Evolutionary conservation across 2,113 vertebrate genomes (phyloP), one percentile per base, ranked within the genome.

Genomic region (Brachirus orientalis): DNA sequence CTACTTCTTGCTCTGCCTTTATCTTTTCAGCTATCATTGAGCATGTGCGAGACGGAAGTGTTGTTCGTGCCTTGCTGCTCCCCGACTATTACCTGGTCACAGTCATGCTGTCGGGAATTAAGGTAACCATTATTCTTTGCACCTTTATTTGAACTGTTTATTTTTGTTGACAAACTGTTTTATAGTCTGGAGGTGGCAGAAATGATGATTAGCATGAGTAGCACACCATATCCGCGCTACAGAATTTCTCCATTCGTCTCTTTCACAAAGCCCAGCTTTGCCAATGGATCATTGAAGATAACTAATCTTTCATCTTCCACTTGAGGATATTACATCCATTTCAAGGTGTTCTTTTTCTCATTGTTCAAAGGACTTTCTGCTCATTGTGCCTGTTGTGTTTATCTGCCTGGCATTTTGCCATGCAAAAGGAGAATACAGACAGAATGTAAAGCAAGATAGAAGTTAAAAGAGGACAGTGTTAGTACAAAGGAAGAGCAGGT

Each of bases 21-120:
- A 50, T 77, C 59, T 76, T 54, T 4, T 0, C 88, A 98, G 98
- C 97, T 58, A 95, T 99, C 90, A 98, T 99, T 19, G 98, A 99
- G 72, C 98, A 99, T 0, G 98, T 99, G 48, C 93, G 98, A 46
- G 97, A 99, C 0, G 98, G 97, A 73, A 96, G 96, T 6, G 94
- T 98, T 57, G 95, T 99, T 48, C 93, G 98, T 78, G 96, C 97
- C 17, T 92, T 98, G 60, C 95, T 98, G 10, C 95, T 99, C n/a
- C 98, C 97, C 0, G 96, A 98, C 77, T 82, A 94, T 88, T 96
- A 98, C 92, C 89, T 99, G 92, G 96, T 99, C 43, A 99, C 97
- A 0, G 95, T 99, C 80, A 98, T 99, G 97, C 92, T 99, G 68
- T 98, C 98, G n/a, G 97, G 96, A 74, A 82, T 99, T 61, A 99